These are phyloP conservation scores for Kuschelorhynchus macadamiae DNA, from an alignment of 2,888 invertebrate genomes.

Conservation along the genomic window DNA sequence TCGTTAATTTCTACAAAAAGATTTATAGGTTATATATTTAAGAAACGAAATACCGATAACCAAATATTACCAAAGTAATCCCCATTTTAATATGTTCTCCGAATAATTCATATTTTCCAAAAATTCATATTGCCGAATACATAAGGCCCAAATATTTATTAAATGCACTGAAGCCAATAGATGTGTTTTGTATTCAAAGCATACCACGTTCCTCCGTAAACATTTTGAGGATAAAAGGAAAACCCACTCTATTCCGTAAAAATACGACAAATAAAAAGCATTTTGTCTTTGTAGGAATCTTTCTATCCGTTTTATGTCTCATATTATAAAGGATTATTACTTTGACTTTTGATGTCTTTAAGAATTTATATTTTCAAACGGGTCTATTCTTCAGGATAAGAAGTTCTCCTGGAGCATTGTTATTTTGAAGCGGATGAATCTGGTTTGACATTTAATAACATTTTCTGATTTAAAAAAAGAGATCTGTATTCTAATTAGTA, in stretches of 20 bases:
- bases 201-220: constrained; percentile 19
- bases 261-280: constrained; percentile 23
- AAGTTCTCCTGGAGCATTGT: neutral
- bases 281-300: constrained; percentile 13
- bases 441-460: neutral
- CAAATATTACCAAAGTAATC: no score
- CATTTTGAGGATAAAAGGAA: constrained; percentile 20
- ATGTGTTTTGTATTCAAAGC: constrained; percentile 27
- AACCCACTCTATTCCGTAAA: constrained; percentile 13
- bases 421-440: neutral
- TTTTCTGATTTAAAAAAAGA: no score
- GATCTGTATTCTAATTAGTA: no score
- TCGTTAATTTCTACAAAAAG: no score
- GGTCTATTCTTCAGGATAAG: neutral
- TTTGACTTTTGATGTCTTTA: constrained; percentile 20
- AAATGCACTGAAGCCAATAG: neutral
- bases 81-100: no score
- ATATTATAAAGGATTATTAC: constrained; percentile 35
- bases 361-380: constrained; percentile 10
- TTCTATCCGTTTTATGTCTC: constrained; percentile 12
- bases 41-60: no score
- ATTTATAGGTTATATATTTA: no score
- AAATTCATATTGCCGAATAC: no score
- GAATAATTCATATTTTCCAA: neutral
- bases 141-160: no score